Base-by-base conservation (phyloP, 2,113 vertebrate genomes). In the Geothlypis trichas region DNA sequence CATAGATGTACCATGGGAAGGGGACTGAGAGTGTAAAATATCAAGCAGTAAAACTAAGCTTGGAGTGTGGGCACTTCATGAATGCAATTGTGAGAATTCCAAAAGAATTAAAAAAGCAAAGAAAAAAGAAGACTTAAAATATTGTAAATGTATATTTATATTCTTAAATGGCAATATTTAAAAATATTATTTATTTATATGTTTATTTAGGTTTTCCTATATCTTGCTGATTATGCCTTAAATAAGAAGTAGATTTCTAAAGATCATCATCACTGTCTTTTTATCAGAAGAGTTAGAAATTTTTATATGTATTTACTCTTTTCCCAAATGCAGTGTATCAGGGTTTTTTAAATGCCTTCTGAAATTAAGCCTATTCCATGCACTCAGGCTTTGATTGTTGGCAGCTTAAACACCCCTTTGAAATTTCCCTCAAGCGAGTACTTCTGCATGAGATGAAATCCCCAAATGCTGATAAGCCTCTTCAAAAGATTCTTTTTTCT, bases 401-500 rank as follows among this genome's bases (percentile, higher is more conserved):
- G 58, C 90, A 66, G 82, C 83, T 95, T 96, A 84, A 95, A 90
- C 28, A 37, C 42, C 92, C 67, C 75, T 95, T 95, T 94, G 89
- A 95, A 95, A 96, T 73, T 84, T 89, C 87, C 69, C 81, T 91
- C 84, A 61, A 91, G 89, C 13, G 24, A 65, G 71, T 94, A 52
- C 69, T 96, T 90, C 18, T 72, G 51, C 55, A 21, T 62, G 84
- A 79, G 81, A 94, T 94, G 46, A 96, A 97, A 96, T 95, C 84
- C 91, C 87, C 63, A 77, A 91, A 91, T 93, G 78, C 87, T 90
- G 95, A 94, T 95, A 89, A 96, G 71, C 67, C 67, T 93, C 55
- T 96, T 95, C 49, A 93, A 69, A 96, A 89, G 81, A 62, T 82
- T 73, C 65, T 95, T 10, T 94, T 94, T 93, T 75, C 59, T 91